phyloP scores from a whole-genome alignment of 1,140 invertebrate species.

The Cataglyphis hispanica region DNA sequence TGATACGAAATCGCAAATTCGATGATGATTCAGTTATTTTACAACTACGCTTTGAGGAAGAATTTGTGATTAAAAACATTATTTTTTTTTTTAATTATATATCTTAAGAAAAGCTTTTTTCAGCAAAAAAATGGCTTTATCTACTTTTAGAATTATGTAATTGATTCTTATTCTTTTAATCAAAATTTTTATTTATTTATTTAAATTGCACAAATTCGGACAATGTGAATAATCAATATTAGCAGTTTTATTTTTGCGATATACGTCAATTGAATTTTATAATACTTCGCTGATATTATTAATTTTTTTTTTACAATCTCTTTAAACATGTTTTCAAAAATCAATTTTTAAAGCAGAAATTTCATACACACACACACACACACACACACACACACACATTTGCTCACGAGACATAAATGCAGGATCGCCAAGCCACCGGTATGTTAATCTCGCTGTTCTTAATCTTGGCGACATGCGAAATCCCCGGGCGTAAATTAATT shows the following conservation, averaged over 20 bases:
- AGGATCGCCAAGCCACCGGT: slow-evolving; percentile 25
- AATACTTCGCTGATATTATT: not conserved
- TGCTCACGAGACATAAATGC: slow-evolving; percentile 11
- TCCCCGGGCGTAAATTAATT: slow-evolving; percentile 66
- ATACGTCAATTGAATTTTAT: not conserved
- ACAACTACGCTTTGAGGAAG: not conserved
- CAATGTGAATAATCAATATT: not conserved
- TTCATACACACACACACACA: not conserved
- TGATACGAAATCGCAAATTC: slow-evolving; percentile 17
- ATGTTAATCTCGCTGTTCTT: slow-evolving; percentile 69
- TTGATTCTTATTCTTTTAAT: not conserved
- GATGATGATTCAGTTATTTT: not conserved
- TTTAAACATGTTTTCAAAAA: not conserved
- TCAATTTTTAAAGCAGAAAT: not conserved
- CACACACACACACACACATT: not conserved
- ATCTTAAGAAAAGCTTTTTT: not conserved
- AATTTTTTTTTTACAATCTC: not conserved
- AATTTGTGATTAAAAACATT: not conserved
- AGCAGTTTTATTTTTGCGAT: too few species aligned
- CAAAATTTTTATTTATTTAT: not conserved
- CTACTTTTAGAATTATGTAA: not conserved
- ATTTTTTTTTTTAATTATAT: too few species aligned
- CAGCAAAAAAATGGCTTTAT: not conserved
- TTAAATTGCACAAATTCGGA: not conserved
- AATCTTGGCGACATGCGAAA: slow-evolving; percentile 64